Base-by-base conservation (phyloP, 2,888 invertebrate genomes). In the Colostygia pectinataria region DNA sequence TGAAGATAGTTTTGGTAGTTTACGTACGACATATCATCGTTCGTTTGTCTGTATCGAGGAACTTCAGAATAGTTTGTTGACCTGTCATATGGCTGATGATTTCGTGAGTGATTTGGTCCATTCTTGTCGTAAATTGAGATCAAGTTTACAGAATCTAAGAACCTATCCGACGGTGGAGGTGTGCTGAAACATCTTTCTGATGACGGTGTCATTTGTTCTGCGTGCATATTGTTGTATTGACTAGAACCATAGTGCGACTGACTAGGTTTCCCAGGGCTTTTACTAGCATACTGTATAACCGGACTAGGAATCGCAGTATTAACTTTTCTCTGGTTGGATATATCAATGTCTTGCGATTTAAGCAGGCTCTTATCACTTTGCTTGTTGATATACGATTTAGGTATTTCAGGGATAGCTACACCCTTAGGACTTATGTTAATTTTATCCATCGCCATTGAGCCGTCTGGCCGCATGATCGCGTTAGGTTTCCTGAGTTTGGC, bases 1-100 rank as follows among this genome's bases (percentile, higher is more conserved):
- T 76, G 77, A n/a, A 86, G 50, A 51, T 85, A 83, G 24, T 72
- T 64, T 32, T 74, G 65, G 34, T 68, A 77, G 13, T 63, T 39
- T 7, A 20, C 6, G 18, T 24, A 27, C 9, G 40, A 5, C 14
- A 14, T 34, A 24, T 42, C 28, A 8, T 4, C 9, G 10, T 36
- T 34, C 9, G 34, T 10, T 63, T 25, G 63, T 66, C 39, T 70
- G 63, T 39, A 56, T 63, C 7, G 57, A 9, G 13, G 55, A 9
- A 10, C 18, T 12, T 33, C 28, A 9, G 36, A 6, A n/a, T n/a
- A 34, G 8, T 31, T 12, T 7, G 45, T 6, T 13, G 29, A 2
- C 10, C 31, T 47, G 18, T 36, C 6, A 23, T 25, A 40, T 13
- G 24, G 20, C n/a, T n/a, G n/a, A n/a, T n/a, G n/a, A 29, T 28